Evolutionary conservation across 2,888 invertebrate genomes (phyloP).

Genomic region (Scaptomyza flava): DNA sequence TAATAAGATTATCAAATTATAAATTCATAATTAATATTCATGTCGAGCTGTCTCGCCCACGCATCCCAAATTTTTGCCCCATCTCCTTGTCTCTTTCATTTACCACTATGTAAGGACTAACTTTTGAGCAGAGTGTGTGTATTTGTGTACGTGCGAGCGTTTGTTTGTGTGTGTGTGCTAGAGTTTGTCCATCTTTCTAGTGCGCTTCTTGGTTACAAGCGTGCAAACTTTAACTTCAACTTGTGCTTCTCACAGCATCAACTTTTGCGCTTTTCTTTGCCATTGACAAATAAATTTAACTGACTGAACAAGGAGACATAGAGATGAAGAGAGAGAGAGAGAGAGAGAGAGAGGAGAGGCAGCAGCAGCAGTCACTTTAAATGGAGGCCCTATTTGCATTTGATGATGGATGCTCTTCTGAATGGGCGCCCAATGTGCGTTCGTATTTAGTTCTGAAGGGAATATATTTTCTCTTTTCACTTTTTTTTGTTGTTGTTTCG

Average conservation of each 20-base stretch:
- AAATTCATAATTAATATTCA: conserved; percentile 79
- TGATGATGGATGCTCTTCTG: conserved; percentile 54
- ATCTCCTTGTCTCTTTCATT: conserved; percentile 7
- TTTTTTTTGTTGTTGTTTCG: not conserved
- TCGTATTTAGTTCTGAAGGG: conserved; percentile 19
- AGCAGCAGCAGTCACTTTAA: conserved; percentile 24
- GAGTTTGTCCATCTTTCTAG: conserved; percentile 49
- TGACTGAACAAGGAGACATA: conserved; percentile 29
- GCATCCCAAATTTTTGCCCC: conserved; percentile 3
- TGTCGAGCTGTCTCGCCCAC: conserved; percentile 49
- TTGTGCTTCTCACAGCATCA: conserved; percentile 28
- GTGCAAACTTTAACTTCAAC: conserved; percentile 54
- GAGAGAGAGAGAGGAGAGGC: not conserved
- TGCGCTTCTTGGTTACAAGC: conserved; percentile 60
- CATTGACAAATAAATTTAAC: conserved; percentile 72
- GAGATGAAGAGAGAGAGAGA: not conserved
- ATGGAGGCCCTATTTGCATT: conserved; percentile 60
- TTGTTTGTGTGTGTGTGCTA: conserved; percentile 10
- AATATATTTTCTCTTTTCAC: not conserved
- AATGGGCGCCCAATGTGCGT: conserved; percentile 44
- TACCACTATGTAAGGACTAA: conserved; percentile 43
- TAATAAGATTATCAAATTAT: conserved; percentile 80
- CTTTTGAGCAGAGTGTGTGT: conserved; percentile 35
- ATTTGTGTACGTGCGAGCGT: conserved; percentile 8
- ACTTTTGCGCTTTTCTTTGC: conserved; percentile 74